Percentiles rank a stretch among this genome's conserved stretches.
phyloP scores from a whole-genome alignment of 1,140 invertebrate genomes.

The Leucophenga varia region DNA sequence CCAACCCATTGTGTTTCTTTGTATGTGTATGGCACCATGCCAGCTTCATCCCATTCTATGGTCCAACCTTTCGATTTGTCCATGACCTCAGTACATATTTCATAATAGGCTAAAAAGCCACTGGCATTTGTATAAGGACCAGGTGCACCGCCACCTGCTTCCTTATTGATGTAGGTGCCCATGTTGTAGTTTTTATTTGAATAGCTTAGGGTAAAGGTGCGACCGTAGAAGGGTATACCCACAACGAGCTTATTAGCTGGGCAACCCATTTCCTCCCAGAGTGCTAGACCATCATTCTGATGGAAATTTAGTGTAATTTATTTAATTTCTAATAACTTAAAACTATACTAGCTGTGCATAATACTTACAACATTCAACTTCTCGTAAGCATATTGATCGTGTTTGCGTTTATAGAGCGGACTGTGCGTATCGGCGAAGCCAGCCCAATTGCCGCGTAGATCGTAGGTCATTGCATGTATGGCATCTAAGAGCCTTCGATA shows the following conservation, averaged over 20 bases:
- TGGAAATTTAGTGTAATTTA: conserved; percentile 34
- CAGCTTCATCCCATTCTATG: conserved; percentile 77
- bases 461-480: conserved; percentile 89
- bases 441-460: conserved; percentile 89
- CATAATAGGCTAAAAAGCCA: conserved; percentile 87
- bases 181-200: conserved; percentile 80
- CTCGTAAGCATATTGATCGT: conserved; percentile 85
- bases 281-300: conserved; percentile 78
- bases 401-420: conserved; percentile 77
- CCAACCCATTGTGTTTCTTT: conserved; percentile 90
- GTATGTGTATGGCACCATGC: conserved; percentile 81
- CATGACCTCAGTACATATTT: conserved; percentile 78
- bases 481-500: conserved; percentile 69
- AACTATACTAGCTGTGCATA: background rate
- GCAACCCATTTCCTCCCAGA: conserved; percentile 87
- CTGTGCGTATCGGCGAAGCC: conserved; percentile 86
- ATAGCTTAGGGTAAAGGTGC: conserved; percentile 75
- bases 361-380: conserved; percentile 80
- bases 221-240: conserved; percentile 84
- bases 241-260: conserved; percentile 85
- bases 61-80: conserved; percentile 74
- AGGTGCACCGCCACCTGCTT: conserved; percentile 79
- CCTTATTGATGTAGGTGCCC: conserved; percentile 84
- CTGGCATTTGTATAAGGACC: conserved; percentile 83
- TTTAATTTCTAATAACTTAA: conserved; percentile 5